These are phyloP conservation scores for Epinephelus coioides DNA, from an alignment of 2,797 vertebrate species.

Conservation along the genomic window DNA sequence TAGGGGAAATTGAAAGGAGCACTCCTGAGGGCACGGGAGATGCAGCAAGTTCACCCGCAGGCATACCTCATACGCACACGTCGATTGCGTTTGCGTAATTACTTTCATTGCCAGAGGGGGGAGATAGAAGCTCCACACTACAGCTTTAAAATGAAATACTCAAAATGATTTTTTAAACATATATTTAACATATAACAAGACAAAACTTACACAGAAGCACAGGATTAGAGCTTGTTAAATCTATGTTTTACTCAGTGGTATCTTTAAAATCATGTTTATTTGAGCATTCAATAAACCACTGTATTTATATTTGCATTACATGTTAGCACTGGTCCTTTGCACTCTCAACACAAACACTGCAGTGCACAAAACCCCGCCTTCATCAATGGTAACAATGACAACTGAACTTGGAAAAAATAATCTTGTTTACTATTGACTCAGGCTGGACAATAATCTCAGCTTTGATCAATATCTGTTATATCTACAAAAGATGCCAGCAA, in stretches of 20 bases:
- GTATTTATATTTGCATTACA: background rate
- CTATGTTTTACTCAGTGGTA: background rate
- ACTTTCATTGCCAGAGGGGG: too few species aligned
- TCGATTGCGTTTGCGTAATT: too few species aligned
- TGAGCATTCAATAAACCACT: background rate
- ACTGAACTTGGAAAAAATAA: slow-evolving; percentile 31
- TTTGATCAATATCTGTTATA: slow-evolving; percentile 42
- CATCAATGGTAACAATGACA: slow-evolving; percentile 33
- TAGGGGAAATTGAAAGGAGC: too few species aligned
- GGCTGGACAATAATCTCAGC: slow-evolving; percentile 40
- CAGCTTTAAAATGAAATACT: too few species aligned
- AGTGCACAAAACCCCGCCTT: slow-evolving; percentile 16
- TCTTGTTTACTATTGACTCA: slow-evolving; percentile 28
- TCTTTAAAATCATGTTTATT: background rate
- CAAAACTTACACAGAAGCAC: background rate
- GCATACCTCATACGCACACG: too few species aligned
- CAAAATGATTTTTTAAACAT: background rate
- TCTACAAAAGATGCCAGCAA: slow-evolving; percentile 31
- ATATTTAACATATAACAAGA: background rate
- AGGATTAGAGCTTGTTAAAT: too few species aligned
- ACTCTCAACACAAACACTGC: background rate
- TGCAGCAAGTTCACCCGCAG: too few species aligned
- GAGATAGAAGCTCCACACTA: too few species aligned
- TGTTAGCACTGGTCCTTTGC: background rate
- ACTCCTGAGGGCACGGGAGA: too few species aligned